Evolutionary conservation across 1,140 invertebrate genomes (phyloP), one percentile per base, ranked within the genome.

Genomic region (Hycleus phaleratus): DNA sequence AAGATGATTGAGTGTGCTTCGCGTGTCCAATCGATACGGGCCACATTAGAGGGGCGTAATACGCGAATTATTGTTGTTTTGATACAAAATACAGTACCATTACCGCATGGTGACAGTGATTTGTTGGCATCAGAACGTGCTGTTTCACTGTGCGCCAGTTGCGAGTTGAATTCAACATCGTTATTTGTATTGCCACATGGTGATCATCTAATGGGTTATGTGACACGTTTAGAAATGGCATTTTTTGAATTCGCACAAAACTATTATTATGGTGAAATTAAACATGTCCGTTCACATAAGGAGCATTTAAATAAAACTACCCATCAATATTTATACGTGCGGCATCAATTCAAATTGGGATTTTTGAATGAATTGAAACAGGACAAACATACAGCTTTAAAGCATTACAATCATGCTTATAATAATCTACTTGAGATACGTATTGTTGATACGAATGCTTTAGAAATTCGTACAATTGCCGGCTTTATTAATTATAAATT

Each of bases 281-380:
- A 88, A 68, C 82, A 84, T 51, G 85, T 98, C 4, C 92, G 94
- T 73, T 83, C 82, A 40, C 93, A 97, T 73, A 81, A 87, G 62
- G 94, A 97, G 71, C 88, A 93, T 67, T 78, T 97, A 8, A 95
- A 94, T 67, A 95, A 93, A 78, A 92, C 86, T 8, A 88, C 86
- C 10, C 94, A 97, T 76, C 89, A 92, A 69, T 88, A 90, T 64
- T 77, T 98, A 12, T 93, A 93, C 80, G 92, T 98, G 3, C 78
- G 96, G 24, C 95, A 98, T 79, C 91, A 96, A 67, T 98, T 97
- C 70, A 99, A 99, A 79, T 86, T 97, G 70, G 97, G 87, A n/a
- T 97, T 96, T 77, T 84, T 95, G 43, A 91, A 91, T 75, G 96
- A 99, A 77, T 74, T 98, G 46, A 88, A 90, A 67, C 91, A 95